These are phyloP conservation scores for Aleiodes alternator DNA, from an alignment of 2,888 invertebrate genomes.

Conservation along the genomic window DNA sequence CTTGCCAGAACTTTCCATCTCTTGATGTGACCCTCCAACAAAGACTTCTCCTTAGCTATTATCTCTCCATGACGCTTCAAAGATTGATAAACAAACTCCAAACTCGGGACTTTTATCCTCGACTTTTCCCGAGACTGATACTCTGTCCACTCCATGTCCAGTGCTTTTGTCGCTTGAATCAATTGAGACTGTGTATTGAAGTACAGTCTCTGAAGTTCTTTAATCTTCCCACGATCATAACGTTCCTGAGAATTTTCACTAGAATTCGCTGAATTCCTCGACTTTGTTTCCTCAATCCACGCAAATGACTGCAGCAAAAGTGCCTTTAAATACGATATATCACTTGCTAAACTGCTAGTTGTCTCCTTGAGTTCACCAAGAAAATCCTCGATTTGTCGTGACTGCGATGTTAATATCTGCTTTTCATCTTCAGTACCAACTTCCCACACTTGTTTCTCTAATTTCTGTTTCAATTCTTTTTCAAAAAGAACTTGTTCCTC, in stretches of 20 bases:
- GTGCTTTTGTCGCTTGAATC: slow-evolving; percentile 82
- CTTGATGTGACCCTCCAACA: slow-evolving; percentile 60
- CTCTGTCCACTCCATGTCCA: slow-evolving; percentile 87
- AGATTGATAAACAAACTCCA: slow-evolving; percentile 88
- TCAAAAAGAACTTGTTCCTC: slow-evolving; percentile 70
- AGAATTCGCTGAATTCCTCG: slow-evolving; percentile 73
- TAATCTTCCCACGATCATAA: slow-evolving; percentile 81
- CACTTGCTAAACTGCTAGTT: slow-evolving; percentile 78
- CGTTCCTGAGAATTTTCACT: slow-evolving; percentile 75
- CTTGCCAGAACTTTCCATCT: slow-evolving; percentile 64
- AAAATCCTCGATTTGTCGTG: slow-evolving; percentile 79
- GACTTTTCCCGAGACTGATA: slow-evolving; percentile 64
- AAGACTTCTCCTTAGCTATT: slow-evolving; percentile 78
- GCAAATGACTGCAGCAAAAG: slow-evolving; percentile 78
- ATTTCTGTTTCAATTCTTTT: slow-evolving; percentile 65
- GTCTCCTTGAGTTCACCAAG: slow-evolving; percentile 80
- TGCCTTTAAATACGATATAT: slow-evolving; percentile 79
- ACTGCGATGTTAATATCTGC: slow-evolving; percentile 76
- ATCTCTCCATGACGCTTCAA: slow-evolving; percentile 85
- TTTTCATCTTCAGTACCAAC: slow-evolving; percentile 80
- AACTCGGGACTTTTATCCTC: slow-evolving; percentile 81
- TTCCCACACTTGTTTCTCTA: slow-evolving; percentile 68
- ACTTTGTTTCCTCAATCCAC: slow-evolving; percentile 79
- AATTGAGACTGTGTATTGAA: slow-evolving; percentile 87
- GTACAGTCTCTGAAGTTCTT: slow-evolving; percentile 82